Evolutionary conservation across 2,888 invertebrate species (phyloP), one percentile per base, ranked within the genome.

Genomic region (Phortica okadai): DNA sequence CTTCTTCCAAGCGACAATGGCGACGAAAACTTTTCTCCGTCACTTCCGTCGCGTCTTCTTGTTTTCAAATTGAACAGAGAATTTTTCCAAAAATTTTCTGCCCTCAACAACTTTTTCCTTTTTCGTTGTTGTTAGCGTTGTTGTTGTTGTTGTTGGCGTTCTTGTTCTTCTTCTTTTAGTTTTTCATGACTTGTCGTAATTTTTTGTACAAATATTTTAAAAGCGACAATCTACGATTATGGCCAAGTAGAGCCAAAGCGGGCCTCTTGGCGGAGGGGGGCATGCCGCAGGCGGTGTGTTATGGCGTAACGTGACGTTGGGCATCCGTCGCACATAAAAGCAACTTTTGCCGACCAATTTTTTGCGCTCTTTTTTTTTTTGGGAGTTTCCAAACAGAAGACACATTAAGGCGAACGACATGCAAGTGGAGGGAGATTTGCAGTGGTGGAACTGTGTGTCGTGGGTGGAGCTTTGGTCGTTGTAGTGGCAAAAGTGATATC

Each of bases 361-460:
- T 33, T 33, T 33, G 21, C 21, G 21, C 21, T 21, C 21, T 21
- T 21, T 33, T 33, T 33, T 33, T 64, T 44, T 25, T 56, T 41
- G 67, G 66, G 66, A 80, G 83, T 87, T 86, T 83, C 83, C 85
- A 85, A 85, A 85, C 86, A 84, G 84, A 83, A 83, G 86, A 87
- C 84, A 86, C 85, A 85, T 87, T 86, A 87, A 83, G 87, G 85
- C 84, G 82, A 33, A 76, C 82, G 11, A 80, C 77, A 81, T 16
- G 25, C 21, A 21, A 62, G 62, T 62, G 25, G 62, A 6, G 1
- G n/a, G 62, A 16, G 25, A 21, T 21, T 16, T 62, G 25, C 33
- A 56, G 16, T 56, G 16, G 56, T 56, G 16, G n/a, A 56, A 62
- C n/a, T 62, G 6, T 62, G 62, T 62, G 11, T 62, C 21, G 62